phyloP scores from a whole-genome alignment of 2,888 invertebrate species.

The Tetragnatha montana region DNA sequence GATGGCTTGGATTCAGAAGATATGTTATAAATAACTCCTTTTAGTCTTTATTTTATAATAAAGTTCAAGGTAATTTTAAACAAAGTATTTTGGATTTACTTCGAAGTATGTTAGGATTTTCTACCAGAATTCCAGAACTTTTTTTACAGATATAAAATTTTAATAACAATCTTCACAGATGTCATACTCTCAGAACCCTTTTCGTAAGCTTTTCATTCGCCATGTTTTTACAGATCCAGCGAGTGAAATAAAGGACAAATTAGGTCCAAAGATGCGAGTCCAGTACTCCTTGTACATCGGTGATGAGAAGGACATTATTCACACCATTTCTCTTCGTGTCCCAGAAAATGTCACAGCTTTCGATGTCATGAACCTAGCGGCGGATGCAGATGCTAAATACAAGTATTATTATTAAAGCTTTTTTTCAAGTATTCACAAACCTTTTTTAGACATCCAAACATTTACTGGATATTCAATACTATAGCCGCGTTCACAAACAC shows the following conservation, averaged over 20 bases:
- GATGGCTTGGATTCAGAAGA: no score
- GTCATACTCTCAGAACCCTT: neutral
- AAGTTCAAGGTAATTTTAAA: neutral
- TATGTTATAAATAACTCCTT: no score
- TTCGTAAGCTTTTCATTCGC: neutral
- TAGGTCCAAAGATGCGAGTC: slow-evolving; percentile 34
- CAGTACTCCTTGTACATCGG: slow-evolving; percentile 48
- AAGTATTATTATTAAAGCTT: slow-evolving; percentile 7
- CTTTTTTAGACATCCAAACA: neutral
- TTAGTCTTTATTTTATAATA: no score
- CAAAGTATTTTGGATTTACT: neutral
- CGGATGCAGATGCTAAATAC: slow-evolving; percentile 29
- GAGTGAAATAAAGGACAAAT: slow-evolving; percentile 6
- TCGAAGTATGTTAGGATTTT: neutral
- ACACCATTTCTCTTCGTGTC: slow-evolving; percentile 26
- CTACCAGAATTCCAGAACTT: neutral
- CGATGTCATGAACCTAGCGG: slow-evolving; percentile 48
- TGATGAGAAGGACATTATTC: slow-evolving; percentile 37
- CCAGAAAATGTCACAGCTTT: slow-evolving; percentile 35
- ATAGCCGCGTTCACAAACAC: neutral
- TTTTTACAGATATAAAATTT: neutral
- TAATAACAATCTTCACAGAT: neutral
- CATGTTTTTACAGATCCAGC: slow-evolving; percentile 2
- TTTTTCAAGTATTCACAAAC: neutral
- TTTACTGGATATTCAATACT: neutral